These are phyloP conservation scores for Chrysocyon brachyurus DNA, from an alignment of 2,797 vertebrate genomes.

Conservation along the genomic window DNA sequence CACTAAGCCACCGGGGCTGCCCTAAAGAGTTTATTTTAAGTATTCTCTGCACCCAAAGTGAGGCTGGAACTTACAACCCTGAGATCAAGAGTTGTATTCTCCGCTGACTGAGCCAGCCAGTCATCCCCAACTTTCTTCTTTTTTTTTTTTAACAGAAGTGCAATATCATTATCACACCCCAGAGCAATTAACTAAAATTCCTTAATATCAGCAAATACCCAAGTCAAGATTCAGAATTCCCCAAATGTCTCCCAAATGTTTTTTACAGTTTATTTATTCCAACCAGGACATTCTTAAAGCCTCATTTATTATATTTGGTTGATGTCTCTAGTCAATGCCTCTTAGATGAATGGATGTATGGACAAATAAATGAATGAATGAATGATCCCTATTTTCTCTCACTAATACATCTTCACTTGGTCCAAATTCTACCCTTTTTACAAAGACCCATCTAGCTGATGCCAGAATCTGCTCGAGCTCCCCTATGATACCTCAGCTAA, in stretches of 20 bases:
- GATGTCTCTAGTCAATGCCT: background rate
- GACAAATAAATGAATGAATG: background rate
- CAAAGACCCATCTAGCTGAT: background rate
- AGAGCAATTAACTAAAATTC: constrained; percentile 33
- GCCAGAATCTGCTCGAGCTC: background rate
- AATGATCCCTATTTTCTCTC: background rate
- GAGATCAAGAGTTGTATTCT: background rate
- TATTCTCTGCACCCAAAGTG: background rate
- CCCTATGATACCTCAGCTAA: background rate
- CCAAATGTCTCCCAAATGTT: background rate
- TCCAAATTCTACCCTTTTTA: constrained; percentile 41
- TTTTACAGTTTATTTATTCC: constrained; percentile 40
- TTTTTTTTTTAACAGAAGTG: background rate
- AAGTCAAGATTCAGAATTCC: constrained; percentile 17
- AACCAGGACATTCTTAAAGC: background rate
- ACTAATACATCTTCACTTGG: background rate
- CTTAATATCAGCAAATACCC: constrained; percentile 26
- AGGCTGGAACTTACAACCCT: background rate
- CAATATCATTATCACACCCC: background rate
- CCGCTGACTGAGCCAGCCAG: background rate
- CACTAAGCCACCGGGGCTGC: too few relatives aligned
- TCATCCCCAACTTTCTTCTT: background rate
- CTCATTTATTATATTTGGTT: constrained; percentile 21
- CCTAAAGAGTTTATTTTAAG: background rate
- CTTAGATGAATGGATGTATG: background rate